These are phyloP conservation scores for Columba guinea DNA, from an alignment of 2,797 vertebrate genomes.

Conservation along the genomic window DNA sequence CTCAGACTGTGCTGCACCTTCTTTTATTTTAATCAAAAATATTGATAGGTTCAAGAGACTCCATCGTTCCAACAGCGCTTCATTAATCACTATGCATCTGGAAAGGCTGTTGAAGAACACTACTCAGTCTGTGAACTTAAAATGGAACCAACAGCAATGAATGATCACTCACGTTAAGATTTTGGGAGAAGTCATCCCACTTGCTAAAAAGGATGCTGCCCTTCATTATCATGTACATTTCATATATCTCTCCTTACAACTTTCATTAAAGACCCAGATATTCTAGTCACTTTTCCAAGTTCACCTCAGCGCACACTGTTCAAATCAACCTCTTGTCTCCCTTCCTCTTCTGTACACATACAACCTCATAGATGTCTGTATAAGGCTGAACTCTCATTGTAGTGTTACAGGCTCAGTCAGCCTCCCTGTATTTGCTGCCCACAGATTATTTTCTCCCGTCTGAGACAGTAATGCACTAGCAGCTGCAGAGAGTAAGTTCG, in stretches of 20 bases:
- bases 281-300: not conserved
- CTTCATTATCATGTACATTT: not conserved
- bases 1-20: not conserved
- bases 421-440: not conserved
- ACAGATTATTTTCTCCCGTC: not conserved
- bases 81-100: not conserved
- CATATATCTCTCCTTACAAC: not conserved
- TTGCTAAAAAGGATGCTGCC: not conserved
- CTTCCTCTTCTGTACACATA: not conserved
- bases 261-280: not conserved
- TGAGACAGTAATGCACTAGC: not conserved
- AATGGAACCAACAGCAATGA: not conserved
- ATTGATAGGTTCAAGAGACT: not conserved
- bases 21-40: not conserved
- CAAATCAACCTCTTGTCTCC: not conserved
- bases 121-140: not conserved
- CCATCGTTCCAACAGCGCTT: not conserved
- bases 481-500: not conserved
- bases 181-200: not conserved
- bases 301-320: not conserved
- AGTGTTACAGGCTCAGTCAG: not conserved
- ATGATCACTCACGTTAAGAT: accelerated
- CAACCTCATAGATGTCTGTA: not conserved
- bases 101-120: not conserved
- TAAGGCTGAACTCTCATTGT: not conserved